Evolutionary conservation across 2,113 vertebrate genomes (phyloP).

Genomic region (Oryzias celebensis): DNA sequence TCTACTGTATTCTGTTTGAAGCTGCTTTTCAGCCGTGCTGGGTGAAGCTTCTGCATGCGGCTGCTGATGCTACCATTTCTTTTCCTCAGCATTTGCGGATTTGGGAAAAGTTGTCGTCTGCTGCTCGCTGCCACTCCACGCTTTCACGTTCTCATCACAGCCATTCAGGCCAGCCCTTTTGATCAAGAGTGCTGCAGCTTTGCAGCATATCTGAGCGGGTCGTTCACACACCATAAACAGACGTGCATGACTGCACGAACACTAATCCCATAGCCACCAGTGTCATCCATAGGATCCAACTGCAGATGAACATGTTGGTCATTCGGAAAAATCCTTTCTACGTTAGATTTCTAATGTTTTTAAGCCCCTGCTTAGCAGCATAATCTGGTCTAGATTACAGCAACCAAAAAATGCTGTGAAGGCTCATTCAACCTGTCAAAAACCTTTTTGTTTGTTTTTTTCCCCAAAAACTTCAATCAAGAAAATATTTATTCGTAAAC

Average conservation of each 20-base stretch:
- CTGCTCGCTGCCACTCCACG: conserved; percentile 29
- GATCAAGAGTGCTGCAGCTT: conserved; percentile 15
- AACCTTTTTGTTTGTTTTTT: too few relatives aligned
- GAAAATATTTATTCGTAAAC: too few relatives aligned
- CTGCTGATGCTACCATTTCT: conserved; percentile 39
- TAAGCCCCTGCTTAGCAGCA: too few relatives aligned
- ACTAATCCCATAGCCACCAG: too few relatives aligned
- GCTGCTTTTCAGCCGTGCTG: conserved; percentile 30
- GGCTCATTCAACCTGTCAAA: too few relatives aligned
- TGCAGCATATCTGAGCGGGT: neutral
- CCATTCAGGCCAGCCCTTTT: conserved; percentile 6
- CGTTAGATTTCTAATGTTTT: too few relatives aligned
- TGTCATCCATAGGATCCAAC: too few relatives aligned
- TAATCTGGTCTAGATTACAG: too few relatives aligned
- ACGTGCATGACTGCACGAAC: neutral
- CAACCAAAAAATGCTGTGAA: too few relatives aligned
- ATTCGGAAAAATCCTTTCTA: too few relatives aligned
- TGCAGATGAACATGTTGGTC: too few relatives aligned
- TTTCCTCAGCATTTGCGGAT: conserved; percentile 31
- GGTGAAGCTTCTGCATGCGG: conserved; percentile 37
- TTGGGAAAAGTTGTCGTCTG: conserved; percentile 32
- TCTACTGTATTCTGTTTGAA: conserved; percentile 58
- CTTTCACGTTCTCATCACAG: conserved; percentile 24
- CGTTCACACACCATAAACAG: conserved; percentile 1
- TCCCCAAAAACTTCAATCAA: too few relatives aligned